These are phyloP conservation scores for Philaenus spumarius DNA, from an alignment of 1,140 invertebrate species.

Conservation along the genomic window DNA sequence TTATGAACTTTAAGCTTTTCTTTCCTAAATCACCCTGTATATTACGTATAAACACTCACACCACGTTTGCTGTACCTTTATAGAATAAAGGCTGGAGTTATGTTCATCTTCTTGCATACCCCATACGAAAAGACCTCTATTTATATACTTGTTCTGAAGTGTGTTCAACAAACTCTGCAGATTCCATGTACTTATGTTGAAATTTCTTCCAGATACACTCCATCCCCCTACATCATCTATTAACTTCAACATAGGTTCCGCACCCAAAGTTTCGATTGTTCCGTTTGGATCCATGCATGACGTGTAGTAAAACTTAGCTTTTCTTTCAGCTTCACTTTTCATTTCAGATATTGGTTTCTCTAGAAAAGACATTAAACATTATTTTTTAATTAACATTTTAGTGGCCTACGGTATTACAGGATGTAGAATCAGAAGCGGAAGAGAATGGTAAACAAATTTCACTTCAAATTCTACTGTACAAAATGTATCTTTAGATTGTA, in stretches of 20 bases:
- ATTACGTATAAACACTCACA: too few relatives aligned
- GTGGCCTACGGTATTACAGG: too few relatives aligned
- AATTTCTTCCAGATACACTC: conserved; percentile 52
- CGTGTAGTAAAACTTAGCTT: conserved; percentile 84
- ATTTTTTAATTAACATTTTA: too few relatives aligned
- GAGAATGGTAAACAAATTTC: too few relatives aligned
- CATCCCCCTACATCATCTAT: conserved; percentile 77
- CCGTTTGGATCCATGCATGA: conserved; percentile 92
- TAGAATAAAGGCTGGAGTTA: conserved; percentile 81
- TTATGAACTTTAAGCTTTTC: too few relatives aligned
- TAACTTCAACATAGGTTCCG: conserved; percentile 71
- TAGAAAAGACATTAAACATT: too few relatives aligned
- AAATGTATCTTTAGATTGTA: too few relatives aligned
- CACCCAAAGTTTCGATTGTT: conserved; percentile 75
- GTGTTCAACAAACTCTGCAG: conserved; percentile 70
- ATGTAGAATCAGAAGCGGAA: too few relatives aligned
- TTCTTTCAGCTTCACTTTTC: conserved; percentile 74
- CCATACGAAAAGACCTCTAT: conserved; percentile 85
- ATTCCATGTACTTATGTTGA: conserved; percentile 59
- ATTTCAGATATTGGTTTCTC: conserved; percentile 52
- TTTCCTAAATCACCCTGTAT: too few relatives aligned
- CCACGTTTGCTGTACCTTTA: conserved; percentile 68
- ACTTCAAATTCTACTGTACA: too few relatives aligned
- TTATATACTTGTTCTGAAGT: conserved; percentile 79
- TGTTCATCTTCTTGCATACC: conserved; percentile 88